Evolutionary conservation across 2,797 vertebrate species (phyloP).

Genomic region (Lepilemur septentrionalis): DNA sequence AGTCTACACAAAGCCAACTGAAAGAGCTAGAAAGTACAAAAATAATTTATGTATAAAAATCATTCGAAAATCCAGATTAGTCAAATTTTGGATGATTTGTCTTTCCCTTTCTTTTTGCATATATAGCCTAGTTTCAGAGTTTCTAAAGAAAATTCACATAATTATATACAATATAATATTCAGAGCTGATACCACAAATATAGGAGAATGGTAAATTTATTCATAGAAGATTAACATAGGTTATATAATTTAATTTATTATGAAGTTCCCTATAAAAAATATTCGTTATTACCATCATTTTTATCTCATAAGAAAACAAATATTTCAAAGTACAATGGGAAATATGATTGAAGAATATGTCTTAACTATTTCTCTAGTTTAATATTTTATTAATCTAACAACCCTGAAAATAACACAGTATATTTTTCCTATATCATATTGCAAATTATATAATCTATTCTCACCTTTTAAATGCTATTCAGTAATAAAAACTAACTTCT

Average conservation of each 20-base stretch:
- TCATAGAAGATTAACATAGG: not conserved
- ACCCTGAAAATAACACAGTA: not conserved
- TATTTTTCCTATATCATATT: not conserved
- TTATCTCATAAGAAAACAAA: not conserved
- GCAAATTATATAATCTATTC: not conserved
- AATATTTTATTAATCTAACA: not conserved
- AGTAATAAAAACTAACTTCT: not conserved
- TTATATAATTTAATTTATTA: not conserved
- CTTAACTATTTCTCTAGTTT: not conserved
- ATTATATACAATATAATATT: not conserved
- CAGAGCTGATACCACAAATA: not conserved
- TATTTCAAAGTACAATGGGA: not conserved
- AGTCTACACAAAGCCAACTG: not conserved
- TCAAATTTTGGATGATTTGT: not conserved
- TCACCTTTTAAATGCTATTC: not conserved
- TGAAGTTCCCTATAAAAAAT: not conserved
- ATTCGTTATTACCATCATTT: not conserved
- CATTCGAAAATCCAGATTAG: not conserved
- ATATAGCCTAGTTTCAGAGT: not conserved
- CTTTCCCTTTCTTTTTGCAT: not conserved
- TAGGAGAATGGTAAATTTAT: not conserved
- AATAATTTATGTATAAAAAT: not conserved
- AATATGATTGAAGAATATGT: not conserved
- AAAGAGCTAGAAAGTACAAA: not conserved
- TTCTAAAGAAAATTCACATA: not conserved